Conservation (phyloP, 2,113 vertebrate genomes). For the Cyprinodon variegatus region DNA sequence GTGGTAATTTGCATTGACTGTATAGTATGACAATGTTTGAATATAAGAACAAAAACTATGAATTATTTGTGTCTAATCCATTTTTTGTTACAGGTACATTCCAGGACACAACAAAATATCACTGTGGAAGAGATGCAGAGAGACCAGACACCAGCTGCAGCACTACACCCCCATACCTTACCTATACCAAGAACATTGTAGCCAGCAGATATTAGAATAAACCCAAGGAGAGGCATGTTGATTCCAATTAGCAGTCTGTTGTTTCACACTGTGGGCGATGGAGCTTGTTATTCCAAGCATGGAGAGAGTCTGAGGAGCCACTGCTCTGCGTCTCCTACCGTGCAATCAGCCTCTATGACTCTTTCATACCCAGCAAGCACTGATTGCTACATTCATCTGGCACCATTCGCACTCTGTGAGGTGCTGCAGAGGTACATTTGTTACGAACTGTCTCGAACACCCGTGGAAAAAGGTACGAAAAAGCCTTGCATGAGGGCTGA, state of each 20-base stretch:
- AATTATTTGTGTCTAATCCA: background rate
- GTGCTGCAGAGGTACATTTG: constrained; percentile 63
- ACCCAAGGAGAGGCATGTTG: constrained; percentile 72
- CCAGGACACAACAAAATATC: background rate
- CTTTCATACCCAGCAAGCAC: constrained; percentile 68
- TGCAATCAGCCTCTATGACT: constrained; percentile 78
- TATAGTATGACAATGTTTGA: background rate
- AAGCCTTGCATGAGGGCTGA: constrained; percentile 40
- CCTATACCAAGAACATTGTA: constrained; percentile 52
- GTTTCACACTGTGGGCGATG: constrained; percentile 77
- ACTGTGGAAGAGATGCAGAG: constrained; percentile 6
- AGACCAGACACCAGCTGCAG: constrained; percentile 54
- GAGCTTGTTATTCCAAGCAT: constrained; percentile 77
- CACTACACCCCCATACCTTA: constrained; percentile 53
- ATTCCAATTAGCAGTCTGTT: constrained; percentile 81
- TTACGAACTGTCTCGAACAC: constrained; percentile 58
- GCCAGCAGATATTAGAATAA: constrained; percentile 72
- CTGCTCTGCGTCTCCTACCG: constrained; percentile 66
- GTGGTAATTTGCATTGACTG: background rate
- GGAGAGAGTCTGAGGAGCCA: constrained; percentile 72
- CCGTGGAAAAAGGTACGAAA: constrained; percentile 57
- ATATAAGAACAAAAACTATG: background rate
- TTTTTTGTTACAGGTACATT: background rate
- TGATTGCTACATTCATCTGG: constrained; percentile 77
- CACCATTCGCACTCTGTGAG: constrained; percentile 61